Base-by-base conservation (phyloP, 35 echinoderm and acorn worm species). In the Holothuria glaberrima region DNA sequence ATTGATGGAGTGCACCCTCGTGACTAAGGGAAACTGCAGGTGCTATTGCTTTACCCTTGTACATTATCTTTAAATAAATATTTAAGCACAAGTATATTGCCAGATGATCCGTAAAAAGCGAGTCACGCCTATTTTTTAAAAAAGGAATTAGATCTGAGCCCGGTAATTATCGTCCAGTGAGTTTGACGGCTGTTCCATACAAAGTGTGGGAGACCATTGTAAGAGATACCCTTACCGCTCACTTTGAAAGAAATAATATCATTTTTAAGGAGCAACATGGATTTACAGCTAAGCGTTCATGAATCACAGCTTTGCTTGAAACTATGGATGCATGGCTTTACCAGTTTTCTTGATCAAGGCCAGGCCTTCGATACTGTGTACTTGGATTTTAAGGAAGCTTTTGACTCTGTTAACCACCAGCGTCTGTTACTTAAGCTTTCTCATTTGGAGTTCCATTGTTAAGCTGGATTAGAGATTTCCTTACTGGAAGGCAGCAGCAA, bases 1-100 rank as follows among this genome's bases (percentile, higher is more conserved):
- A 68, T 68, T 68, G 64, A 68, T 68, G 64, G 64, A 26, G 64
- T 68, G n/a, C 64, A 68, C 13, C 64, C 64, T 68, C 64, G 64
- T 68, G 64, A 10, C 1, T 68, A 14, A 68, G 30, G 1, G 64
- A 68, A 26, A 68, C 64, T 68, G 64, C 64, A 6, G 30, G n/a
- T 24, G 64, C n/a, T n/a, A 68, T 68, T 68, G 64, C 64, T 27
- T 5, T 68, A 19, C 64, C 64, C n/a, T 14, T 68, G 64, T 31
- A 27, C n/a, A 68, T 68, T 12, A 68, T 68, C n/a, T 68, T 27
- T 14, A 27, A n/a, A 6, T 27, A 68, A 68, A 68, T 27, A 5
- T 1, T 25, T 68, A 31, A 26, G n/a, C n/a, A 10, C 12, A 5
- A 27, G 64, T 14, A 68, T 6, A 68, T 31, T 68, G 7, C 64